phyloP scores from a whole-genome alignment of 2,888 invertebrate species.

The Drosophila cognata region DNA sequence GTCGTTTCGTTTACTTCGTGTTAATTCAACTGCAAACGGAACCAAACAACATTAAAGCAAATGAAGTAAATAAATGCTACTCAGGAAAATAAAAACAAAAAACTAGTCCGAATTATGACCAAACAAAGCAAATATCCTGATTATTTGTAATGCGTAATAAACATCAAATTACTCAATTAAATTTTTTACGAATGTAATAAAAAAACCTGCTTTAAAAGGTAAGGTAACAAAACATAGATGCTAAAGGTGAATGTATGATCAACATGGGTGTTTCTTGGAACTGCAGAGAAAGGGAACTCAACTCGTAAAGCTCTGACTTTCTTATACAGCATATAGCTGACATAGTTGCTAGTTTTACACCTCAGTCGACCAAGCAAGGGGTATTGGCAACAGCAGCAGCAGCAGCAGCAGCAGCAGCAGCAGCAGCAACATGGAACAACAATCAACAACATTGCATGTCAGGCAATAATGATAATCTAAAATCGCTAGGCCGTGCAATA shows the following conservation, averaged over 20 bases:
- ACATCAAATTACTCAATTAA: background rate
- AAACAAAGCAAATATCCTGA: background rate
- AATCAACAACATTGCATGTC: constrained; percentile 62
- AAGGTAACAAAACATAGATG: background rate
- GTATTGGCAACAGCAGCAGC: constrained; percentile 18
- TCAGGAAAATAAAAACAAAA: background rate
- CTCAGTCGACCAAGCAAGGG: background rate
- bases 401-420: constrained; percentile 10
- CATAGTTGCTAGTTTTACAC: background rate
- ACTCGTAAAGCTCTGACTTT: background rate
- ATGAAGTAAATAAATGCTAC: background rate
- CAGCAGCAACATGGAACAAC: constrained; percentile 30
- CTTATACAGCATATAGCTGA: background rate
- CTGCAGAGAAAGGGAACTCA: background rate
- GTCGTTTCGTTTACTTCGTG: constrained; percentile 58
- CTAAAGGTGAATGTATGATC: background rate
- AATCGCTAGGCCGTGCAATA: constrained; percentile 71
- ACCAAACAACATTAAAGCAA: background rate
- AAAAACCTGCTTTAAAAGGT: background rate
- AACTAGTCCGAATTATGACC: background rate
- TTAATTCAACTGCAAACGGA: constrained; percentile 59
- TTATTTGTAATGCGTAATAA: background rate
- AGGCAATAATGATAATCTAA: constrained; percentile 68
- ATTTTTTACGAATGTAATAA: background rate
- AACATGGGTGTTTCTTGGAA: background rate